Conservation (phyloP, 1,140 invertebrate genomes). For the Sinonovacula constricta region DNA sequence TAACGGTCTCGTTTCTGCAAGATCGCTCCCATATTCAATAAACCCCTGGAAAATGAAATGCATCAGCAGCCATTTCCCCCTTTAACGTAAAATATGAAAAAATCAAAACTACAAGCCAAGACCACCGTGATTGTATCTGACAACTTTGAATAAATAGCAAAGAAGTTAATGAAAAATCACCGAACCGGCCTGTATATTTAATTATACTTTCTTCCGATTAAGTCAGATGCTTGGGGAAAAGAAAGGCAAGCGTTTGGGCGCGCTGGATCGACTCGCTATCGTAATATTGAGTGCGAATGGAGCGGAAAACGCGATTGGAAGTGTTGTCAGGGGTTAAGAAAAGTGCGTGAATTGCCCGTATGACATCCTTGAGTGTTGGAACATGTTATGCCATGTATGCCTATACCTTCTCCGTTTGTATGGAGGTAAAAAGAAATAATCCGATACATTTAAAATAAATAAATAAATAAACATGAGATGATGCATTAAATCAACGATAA, state of each 20-base stretch:
- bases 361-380: too few relatives aligned
- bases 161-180: constrained; percentile 52
- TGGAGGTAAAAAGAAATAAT: too few relatives aligned
- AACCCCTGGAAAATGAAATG: constrained; percentile 33
- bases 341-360: too few relatives aligned
- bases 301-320: not conserved
- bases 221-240: not conserved
- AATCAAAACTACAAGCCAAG: constrained; percentile 21
- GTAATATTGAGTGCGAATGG: not conserved
- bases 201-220: constrained; percentile 49
- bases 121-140: constrained; percentile 32
- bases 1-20: constrained; percentile 39
- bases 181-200: constrained; percentile 48
- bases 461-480: too few relatives aligned
- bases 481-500: too few relatives aligned
- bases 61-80: constrained; percentile 5
- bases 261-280: not conserved
- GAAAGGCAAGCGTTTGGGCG: not conserved
- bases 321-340: too few relatives aligned
- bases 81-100: constrained; percentile 25
- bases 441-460: too few relatives aligned
- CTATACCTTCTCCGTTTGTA: too few relatives aligned
- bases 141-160: constrained; percentile 43
- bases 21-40: constrained; percentile 53
- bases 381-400: too few relatives aligned